Percentiles rank a stretch among this genome's conserved stretches.
Evolutionary conservation across 2,888 invertebrate species (phyloP).

Genomic region (Drosophila dives): DNA sequence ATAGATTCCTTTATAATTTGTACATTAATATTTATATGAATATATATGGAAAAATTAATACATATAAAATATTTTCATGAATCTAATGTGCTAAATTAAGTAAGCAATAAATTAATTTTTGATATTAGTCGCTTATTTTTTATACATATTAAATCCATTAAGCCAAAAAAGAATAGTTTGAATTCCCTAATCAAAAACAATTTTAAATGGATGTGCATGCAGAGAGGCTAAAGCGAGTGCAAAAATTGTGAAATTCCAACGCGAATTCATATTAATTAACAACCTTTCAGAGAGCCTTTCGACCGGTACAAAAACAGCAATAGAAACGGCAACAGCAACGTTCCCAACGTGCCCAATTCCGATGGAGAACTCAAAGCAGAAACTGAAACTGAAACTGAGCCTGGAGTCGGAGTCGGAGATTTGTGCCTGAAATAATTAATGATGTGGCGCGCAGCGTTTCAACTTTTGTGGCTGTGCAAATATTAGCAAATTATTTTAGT

Average conservation of each 20-base stretch:
- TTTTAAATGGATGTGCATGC: slow-evolving; percentile 20
- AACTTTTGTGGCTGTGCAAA: slow-evolving; percentile 75
- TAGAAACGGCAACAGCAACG: neutral
- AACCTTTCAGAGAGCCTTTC: slow-evolving; percentile 54
- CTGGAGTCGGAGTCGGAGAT: slow-evolving; percentile 18
- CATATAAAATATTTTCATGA: neutral
- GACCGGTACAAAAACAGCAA: slow-evolving; percentile 18
- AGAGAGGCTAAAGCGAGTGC: slow-evolving; percentile 20
- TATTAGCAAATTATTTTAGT: slow-evolving; percentile 82
- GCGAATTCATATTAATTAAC: slow-evolving; percentile 71
- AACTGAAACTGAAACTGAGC: slow-evolving; percentile 29
- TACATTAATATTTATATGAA: fast-evolving
- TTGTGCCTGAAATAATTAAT: slow-evolving; percentile 75
- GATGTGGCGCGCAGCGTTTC: slow-evolving; percentile 60
- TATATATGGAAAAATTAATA: neutral
- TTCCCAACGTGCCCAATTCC: slow-evolving; percentile 7
- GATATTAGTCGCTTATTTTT: neutral
- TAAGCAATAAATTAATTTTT: neutral
- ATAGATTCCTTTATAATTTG: neutral
- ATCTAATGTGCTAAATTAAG: neutral
- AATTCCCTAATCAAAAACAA: slow-evolving; percentile 13
- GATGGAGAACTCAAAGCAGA: slow-evolving; percentile 26
- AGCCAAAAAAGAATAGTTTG: slow-evolving; percentile 1
- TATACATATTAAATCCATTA: neutral
- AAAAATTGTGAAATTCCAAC: slow-evolving; percentile 70